phyloP scores from a whole-genome alignment of 2,888 invertebrate genomes.

The Apeira syringaria region DNA sequence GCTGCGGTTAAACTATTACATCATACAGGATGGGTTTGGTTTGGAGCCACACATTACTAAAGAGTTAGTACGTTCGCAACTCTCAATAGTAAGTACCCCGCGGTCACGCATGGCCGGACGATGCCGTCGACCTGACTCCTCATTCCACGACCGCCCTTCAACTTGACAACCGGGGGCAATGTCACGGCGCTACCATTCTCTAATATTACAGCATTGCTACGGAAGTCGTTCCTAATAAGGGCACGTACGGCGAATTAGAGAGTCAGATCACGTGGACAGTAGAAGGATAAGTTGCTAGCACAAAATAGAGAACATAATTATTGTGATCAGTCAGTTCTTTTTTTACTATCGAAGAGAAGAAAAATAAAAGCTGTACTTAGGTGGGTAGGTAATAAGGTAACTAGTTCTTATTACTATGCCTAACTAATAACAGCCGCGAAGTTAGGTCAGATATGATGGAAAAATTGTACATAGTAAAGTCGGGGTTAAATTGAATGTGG shows the following conservation, averaged over 20 bases:
- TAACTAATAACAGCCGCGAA: too few species aligned
- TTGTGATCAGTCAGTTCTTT: neutral
- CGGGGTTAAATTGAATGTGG: too few species aligned
- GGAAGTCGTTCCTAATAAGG: constrained; percentile 23
- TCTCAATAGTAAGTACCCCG: constrained; percentile 1
- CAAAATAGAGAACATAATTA: too few species aligned
- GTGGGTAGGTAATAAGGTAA: too few species aligned
- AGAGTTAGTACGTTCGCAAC: neutral
- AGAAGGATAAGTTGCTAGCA: constrained; percentile 18
- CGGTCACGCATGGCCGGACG: constrained; percentile 3
- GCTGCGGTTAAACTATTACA: constrained; percentile 4
- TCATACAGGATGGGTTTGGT: constrained; percentile 10
- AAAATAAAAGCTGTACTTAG: too few species aligned
- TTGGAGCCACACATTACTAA: too few species aligned
- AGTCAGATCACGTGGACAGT: constrained; percentile 13
- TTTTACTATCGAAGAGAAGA: too few species aligned
- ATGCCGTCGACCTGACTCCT: constrained; percentile 7
- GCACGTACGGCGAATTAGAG: constrained; percentile 19
- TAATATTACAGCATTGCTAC: neutral
- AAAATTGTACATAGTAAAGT: too few species aligned
- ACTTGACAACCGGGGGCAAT: constrained; percentile 34
- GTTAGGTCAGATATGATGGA: too few species aligned
- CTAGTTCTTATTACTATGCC: too few species aligned
- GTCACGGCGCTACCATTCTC: constrained; percentile 15
- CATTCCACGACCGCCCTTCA: constrained; percentile 24